A percentile compares a stretch with the other conserved stretches of the same genome.
Evolutionary conservation across 2,113 vertebrate species (phyloP).

Genomic region (Sclerurus mexicanus): DNA sequence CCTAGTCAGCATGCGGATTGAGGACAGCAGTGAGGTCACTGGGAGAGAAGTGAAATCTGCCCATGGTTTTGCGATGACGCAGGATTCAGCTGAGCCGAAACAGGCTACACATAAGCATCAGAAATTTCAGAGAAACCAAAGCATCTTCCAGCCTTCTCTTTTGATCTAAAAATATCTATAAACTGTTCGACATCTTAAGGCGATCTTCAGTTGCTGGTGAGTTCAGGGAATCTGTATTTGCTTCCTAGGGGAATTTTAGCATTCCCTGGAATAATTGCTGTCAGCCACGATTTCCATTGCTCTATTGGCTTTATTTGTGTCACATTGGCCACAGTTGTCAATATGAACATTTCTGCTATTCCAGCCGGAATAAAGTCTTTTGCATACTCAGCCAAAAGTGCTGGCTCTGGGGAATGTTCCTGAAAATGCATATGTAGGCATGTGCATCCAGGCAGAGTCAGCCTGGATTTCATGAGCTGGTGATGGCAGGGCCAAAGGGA

Average conservation of each 20-base stretch:
- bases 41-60: neutral
- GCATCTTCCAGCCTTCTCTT: slow-evolving; percentile 7
- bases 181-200: neutral
- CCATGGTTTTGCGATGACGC: neutral
- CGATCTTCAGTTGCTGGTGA: neutral
- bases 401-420: neutral
- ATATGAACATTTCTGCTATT: neutral
- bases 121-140: neutral
- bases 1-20: neutral
- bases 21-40: slow-evolving; percentile 9
- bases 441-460: neutral
- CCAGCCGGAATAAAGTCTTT: neutral
- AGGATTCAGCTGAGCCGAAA: neutral
- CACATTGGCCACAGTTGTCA: neutral
- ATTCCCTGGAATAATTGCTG: neutral
- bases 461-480: neutral
- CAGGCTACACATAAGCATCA: neutral
- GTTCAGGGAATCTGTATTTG: neutral
- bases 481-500: neutral
- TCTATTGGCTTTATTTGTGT: neutral
- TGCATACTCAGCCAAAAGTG: slow-evolving; percentile 1
- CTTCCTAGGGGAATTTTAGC: neutral
- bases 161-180: slow-evolving; percentile 29
- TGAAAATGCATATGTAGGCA: neutral
- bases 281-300: neutral